A percentile compares a stretch with the other conserved stretches of the same genome.
phyloP scores from a whole-genome alignment of 2,113 vertebrate genomes.

The Chelonoidis abingdonii region DNA sequence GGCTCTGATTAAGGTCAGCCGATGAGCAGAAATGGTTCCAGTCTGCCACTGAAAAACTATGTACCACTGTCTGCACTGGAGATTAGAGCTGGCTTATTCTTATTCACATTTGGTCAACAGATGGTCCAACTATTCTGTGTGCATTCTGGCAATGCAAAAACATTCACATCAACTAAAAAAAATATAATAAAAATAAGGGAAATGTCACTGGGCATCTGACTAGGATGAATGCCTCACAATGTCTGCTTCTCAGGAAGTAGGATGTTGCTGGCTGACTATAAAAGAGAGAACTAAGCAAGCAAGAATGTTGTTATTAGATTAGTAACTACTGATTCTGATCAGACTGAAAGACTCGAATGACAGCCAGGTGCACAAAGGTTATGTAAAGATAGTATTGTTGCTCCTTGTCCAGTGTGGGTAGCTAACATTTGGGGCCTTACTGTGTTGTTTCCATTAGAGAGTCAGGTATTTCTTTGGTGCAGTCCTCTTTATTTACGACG shows the following conservation, averaged over 20 bases:
- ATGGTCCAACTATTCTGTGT: slow-evolving; percentile 60
- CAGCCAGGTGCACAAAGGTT: slow-evolving; percentile 21
- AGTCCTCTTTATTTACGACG: slow-evolving; percentile 15
- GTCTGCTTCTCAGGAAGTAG: slow-evolving; percentile 35
- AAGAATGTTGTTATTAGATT: slow-evolving; percentile 6
- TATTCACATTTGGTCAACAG: slow-evolving; percentile 76
- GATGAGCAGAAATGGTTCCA: slow-evolving; percentile 50
- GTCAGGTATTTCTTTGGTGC: slow-evolving; percentile 34
- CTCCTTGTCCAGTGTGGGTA: slow-evolving; percentile 42
- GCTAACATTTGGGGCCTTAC: neutral
- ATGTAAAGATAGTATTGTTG: slow-evolving; percentile 33
- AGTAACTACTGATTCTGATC: slow-evolving; percentile 34
- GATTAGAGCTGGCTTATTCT: slow-evolving; percentile 72
- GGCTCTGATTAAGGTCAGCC: slow-evolving; percentile 60
- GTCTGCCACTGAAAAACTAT: slow-evolving; percentile 44
- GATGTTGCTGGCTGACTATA: slow-evolving; percentile 17
- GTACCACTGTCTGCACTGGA: slow-evolving; percentile 48
- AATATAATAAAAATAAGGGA: slow-evolving; percentile 67
- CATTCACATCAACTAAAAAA: slow-evolving; percentile 62
- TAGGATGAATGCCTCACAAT: slow-evolving; percentile 34
- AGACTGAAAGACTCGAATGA: slow-evolving; percentile 33
- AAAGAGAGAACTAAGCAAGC: slow-evolving; percentile 43
- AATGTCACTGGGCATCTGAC: slow-evolving; percentile 71
- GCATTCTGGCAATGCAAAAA: slow-evolving; percentile 47
- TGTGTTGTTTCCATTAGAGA: neutral